Conservation (phyloP, 2,797 vertebrate species). For the Xyrichtys novacula region DNA sequence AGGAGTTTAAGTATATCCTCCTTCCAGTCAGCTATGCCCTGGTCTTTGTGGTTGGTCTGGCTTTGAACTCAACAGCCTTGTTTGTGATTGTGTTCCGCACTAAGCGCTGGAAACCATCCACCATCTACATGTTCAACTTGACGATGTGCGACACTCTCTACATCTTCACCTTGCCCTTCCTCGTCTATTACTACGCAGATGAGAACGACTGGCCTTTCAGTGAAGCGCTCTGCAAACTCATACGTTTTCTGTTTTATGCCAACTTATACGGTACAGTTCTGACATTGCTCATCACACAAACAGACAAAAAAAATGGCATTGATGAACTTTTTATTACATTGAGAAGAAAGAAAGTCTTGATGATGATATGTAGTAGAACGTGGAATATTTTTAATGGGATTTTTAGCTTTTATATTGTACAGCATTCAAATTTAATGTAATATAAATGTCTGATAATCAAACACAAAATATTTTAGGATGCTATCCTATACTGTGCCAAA, state of each 20-base stretch:
- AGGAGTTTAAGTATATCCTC: constrained; percentile 94
- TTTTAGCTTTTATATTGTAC: background rate
- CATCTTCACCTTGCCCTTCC: constrained; percentile 92
- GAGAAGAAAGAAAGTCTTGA: background rate
- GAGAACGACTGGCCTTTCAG: constrained; percentile 95
- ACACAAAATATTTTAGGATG: no score
- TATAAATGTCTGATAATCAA: no score
- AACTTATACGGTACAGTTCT: constrained; percentile 91
- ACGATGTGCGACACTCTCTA: constrained; percentile 92
- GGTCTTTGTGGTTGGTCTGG: constrained; percentile 91
- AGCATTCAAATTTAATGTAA: background rate
- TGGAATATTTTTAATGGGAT: no score
- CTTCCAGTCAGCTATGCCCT: constrained; percentile 91
- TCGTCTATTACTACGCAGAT: constrained; percentile 93
- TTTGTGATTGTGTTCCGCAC: constrained; percentile 92
- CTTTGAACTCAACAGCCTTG: constrained; percentile 88
- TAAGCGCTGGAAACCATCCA: constrained; percentile 93
- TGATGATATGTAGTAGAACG: background rate
- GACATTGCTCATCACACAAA: background rate
- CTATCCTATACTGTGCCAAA: no score
- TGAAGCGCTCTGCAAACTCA: constrained; percentile 90
- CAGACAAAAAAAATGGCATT: no score
- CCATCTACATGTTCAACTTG: constrained; percentile 98
- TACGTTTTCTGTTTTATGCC: constrained; percentile 97
- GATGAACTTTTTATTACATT: no score